Evolutionary conservation across 2,888 invertebrate genomes (phyloP).

Genomic region (Dilophus febrilis): DNA sequence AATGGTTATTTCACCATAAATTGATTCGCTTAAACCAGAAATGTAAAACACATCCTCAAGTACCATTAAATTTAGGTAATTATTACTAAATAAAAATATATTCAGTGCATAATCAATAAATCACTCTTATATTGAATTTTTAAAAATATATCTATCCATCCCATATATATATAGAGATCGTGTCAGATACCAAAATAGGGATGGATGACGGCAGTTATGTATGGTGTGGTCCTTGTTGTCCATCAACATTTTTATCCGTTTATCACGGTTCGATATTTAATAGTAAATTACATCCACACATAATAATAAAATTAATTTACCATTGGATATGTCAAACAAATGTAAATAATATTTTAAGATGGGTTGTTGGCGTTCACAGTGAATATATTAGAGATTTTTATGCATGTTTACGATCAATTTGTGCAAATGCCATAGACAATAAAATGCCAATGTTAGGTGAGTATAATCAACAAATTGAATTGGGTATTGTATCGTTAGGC

Average conservation of each 20-base stretch:
- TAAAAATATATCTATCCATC: neutral
- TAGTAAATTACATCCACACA: slow-evolving; percentile 66
- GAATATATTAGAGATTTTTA: slow-evolving; percentile 49
- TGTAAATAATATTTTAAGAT: slow-evolving; percentile 72
- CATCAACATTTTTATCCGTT: slow-evolving; percentile 68
- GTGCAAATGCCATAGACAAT: slow-evolving; percentile 64
- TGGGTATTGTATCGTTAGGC: slow-evolving; percentile 74
- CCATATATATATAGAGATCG: slow-evolving; percentile 47
- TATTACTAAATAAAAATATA: too few relatives aligned
- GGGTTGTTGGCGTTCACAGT: slow-evolving; percentile 70
- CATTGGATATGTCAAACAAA: slow-evolving; percentile 87
- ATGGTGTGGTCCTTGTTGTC: slow-evolving; percentile 80
- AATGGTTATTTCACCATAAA: slow-evolving; percentile 79
- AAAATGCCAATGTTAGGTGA: slow-evolving; percentile 61
- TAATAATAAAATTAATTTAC: slow-evolving; percentile 67
- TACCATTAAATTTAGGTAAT: slow-evolving; percentile 54
- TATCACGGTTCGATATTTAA: slow-evolving; percentile 78
- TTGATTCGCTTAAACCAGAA: slow-evolving; percentile 62
- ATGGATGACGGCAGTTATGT: slow-evolving; percentile 81
- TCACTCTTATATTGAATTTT: too few relatives aligned
- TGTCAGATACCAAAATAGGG: slow-evolving; percentile 68
- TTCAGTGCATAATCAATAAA: too few relatives aligned
- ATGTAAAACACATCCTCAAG: slow-evolving; percentile 49
- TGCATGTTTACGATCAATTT: slow-evolving; percentile 55
- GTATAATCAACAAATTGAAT: slow-evolving; percentile 47